Base-by-base conservation (phyloP, 1,140 invertebrate genomes). In the Sarcophaga peregrina region DNA sequence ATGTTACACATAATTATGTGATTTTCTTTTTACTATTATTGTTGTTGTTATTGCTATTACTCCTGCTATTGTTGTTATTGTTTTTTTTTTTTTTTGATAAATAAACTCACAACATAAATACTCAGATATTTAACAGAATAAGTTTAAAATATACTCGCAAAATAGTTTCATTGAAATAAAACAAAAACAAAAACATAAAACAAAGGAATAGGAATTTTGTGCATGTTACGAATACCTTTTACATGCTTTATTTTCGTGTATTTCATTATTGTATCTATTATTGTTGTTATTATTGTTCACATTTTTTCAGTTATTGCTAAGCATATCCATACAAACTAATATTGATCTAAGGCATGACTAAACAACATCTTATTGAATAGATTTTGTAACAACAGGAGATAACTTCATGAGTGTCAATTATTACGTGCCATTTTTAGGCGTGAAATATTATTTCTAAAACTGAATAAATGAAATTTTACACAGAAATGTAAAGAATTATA, bases 351-450 rank as follows among this genome's bases (percentile, higher is more conserved):
- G 58, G 6, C 80, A 81, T 68, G 20, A 68, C 46, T 68, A 20
- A 73, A 20, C 25, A 76, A 76, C 74, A 76, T 76, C 46, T 20
- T n/a, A 11, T 76, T n/a, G 3, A 15, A 46, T 48, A 48, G 74
- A 46, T 2, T 37, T 37, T 76, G 46, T n/a, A 48, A 76, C 74
- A 48, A 76, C 47, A 76, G 47, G 47, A 76, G 74, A 76, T 76
- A 76, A 76, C 74, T 80, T 80, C 50, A 58, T 58, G 78, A 80
- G 54, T 80, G 76, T 80, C 54, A 45, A 80, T 80, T 62, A 11
- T 37, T 37, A 37, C 25, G 25, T 37, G 25, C 25, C 25, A 37
- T 37, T 37, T 37, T 37, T 37, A 37, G 25, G 25, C 25, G 25
- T 2, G 25, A 37, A 37, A 37, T 37, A 37, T 2, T 37, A 2